Conservation (phyloP, 2,888 invertebrate genomes). For the Drosophila kokeensis region DNA sequence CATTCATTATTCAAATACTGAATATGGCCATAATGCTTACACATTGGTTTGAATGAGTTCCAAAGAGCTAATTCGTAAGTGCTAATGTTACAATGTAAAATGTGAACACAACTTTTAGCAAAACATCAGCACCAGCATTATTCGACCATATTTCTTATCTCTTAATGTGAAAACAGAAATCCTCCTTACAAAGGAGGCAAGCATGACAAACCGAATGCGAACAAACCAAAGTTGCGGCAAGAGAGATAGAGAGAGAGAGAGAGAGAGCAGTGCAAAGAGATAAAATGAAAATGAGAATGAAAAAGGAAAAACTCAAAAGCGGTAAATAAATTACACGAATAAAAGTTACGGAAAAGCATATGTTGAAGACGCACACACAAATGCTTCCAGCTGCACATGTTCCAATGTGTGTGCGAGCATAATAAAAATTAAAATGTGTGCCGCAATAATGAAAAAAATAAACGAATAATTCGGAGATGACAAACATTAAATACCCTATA, state of each 20-base stretch:
- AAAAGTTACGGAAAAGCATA: slow-evolving; percentile 27
- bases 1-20: background rate
- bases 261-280: slow-evolving; percentile 1
- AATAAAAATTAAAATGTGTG: slow-evolving; percentile 49
- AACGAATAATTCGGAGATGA: background rate
- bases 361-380: slow-evolving; percentile 22
- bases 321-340: slow-evolving; percentile 33
- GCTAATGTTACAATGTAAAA: slow-evolving; percentile 22
- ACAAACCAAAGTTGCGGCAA: slow-evolving; percentile 13
- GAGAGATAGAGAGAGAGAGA: background rate
- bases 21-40: background rate
- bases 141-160: slow-evolving; percentile 39
- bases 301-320: slow-evolving; percentile 8
- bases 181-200: slow-evolving; percentile 7
- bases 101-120: background rate
- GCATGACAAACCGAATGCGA: slow-evolving; percentile 33
- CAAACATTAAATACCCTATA: background rate
- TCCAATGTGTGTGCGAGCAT: slow-evolving; percentile 23
- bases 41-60: background rate
- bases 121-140: background rate
- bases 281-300: slow-evolving; percentile 1
- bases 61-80: slow-evolving; percentile 21
- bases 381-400: too few relatives aligned
- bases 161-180: slow-evolving; percentile 30
- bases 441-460: slow-evolving; percentile 11